phyloP scores from a whole-genome alignment of 1,140 invertebrate genomes.

The Chymomyza costata region DNA sequence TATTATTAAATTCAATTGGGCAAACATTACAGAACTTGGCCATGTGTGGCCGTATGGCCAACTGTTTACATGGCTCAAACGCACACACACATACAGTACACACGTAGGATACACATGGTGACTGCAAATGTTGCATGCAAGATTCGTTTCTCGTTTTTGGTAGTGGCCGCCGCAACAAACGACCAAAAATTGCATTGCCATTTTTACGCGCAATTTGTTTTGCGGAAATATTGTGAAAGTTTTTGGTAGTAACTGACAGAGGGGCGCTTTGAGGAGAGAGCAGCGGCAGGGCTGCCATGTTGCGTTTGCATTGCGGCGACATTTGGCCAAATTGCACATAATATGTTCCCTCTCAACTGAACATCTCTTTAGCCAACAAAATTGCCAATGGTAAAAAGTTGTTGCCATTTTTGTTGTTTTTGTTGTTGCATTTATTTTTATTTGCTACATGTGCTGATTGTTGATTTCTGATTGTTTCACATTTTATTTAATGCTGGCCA shows the following conservation, averaged over 20 bases:
- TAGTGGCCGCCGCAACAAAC: constrained; percentile 69
- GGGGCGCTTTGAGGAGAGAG: not conserved
- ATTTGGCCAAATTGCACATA: constrained; percentile 71
- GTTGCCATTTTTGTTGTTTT: constrained; percentile 63
- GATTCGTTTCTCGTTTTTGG: too few species aligned
- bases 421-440: constrained; percentile 51
- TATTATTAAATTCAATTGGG: constrained; percentile 73
- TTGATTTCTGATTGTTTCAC: constrained; percentile 71
- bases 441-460: constrained; percentile 57
- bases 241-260: constrained; percentile 27
- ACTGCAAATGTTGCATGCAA: constrained; percentile 70
- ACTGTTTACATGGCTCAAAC: constrained; percentile 10
- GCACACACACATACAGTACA: constrained; percentile 3
- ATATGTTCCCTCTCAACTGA: too few species aligned
- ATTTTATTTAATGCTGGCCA: constrained; percentile 69
- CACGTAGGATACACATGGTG: constrained; percentile 42
- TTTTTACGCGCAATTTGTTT: constrained; percentile 73
- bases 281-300: constrained; percentile 55
- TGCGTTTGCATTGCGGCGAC: constrained; percentile 37
- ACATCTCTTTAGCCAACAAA: constrained; percentile 24
- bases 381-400: constrained; percentile 57
- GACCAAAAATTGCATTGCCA: constrained; percentile 72
- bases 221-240: constrained; percentile 73
- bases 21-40: constrained; percentile 66
- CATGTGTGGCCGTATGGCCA: too few species aligned